Evolutionary conservation across 2,888 invertebrate species (phyloP).

Genomic region (Drosophila merina): DNA sequence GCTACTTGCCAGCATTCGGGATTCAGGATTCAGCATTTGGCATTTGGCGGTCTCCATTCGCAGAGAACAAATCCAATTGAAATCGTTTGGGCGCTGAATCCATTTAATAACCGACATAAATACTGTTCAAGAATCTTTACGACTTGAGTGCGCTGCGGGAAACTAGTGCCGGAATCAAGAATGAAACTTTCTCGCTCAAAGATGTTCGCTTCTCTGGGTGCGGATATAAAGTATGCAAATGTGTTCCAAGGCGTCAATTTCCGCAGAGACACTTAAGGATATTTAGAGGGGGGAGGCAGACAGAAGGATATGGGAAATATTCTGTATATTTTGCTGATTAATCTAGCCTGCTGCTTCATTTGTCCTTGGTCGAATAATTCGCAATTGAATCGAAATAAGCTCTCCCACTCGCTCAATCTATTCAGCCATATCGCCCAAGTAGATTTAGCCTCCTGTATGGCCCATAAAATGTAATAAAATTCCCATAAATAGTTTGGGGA

Average conservation of each 20-base stretch:
- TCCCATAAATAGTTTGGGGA: conserved; percentile 58
- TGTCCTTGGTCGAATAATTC: conserved; percentile 31
- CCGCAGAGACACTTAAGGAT: conserved; percentile 57
- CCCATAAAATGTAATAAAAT: conserved; percentile 67
- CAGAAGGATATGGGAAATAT: conserved; percentile 15
- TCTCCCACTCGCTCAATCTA: conserved; percentile 16
- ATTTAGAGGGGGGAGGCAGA: background rate
- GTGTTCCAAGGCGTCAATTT: background rate
- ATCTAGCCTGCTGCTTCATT: conserved; percentile 51
- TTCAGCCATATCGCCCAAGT: conserved; percentile 5
- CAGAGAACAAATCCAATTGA: conserved; percentile 71
- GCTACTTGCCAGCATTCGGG: conserved; percentile 48
- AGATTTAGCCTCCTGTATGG: conserved; percentile 24
- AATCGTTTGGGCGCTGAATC: conserved; percentile 69
- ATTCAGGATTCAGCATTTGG: too few relatives aligned
- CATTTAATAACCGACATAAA: conserved; percentile 79
- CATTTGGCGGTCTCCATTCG: conserved; percentile 13
- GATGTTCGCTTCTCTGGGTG: conserved; percentile 9
- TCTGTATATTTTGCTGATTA: conserved; percentile 70
- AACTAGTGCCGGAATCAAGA: conserved; percentile 32
- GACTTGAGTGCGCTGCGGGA: conserved; percentile 69
- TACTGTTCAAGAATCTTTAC: conserved; percentile 74
- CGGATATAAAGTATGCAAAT: conserved; percentile 49
- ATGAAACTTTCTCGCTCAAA: conserved; percentile 41
- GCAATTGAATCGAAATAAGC: conserved; percentile 16